Evolutionary conservation across 1,140 invertebrate species (phyloP).

Genomic region (Dendroctonus ponderosae): DNA sequence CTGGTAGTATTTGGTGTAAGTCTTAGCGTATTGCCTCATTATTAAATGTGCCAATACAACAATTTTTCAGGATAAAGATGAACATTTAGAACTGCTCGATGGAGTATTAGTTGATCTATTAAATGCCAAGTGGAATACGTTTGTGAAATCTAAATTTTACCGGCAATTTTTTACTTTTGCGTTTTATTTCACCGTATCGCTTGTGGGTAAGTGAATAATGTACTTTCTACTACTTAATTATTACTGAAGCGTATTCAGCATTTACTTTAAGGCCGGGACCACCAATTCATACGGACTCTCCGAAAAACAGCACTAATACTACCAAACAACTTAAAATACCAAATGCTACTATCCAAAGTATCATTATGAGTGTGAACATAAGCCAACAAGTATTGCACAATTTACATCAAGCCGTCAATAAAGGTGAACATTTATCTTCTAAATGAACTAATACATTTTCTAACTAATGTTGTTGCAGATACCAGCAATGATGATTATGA

Average conservation of each 20-base stretch:
- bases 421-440: conserved; percentile 4
- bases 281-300: conserved; percentile 33
- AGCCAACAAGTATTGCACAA: conserved; percentile 7
- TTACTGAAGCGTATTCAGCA: conserved; percentile 51
- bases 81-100: conserved; percentile 94
- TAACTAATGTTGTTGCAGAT: no score
- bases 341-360: no score
- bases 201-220: conserved; percentile 52
- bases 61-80: conserved; percentile 78
- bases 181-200: conserved; percentile 84
- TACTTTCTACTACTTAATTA: background rate
- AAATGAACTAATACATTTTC: background rate
- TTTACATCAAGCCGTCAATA: conserved; percentile 5
- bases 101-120: conserved; percentile 91
- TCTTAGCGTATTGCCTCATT: background rate
- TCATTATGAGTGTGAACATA: conserved; percentile 10
- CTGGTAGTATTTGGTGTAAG: conserved; percentile 96
- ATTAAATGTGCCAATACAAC: conserved; percentile 3
- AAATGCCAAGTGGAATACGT: conserved; percentile 97
- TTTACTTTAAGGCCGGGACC: conserved; percentile 85
- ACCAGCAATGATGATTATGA: conserved; percentile 49
- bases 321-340: conserved; percentile 14
- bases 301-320: conserved; percentile 31
- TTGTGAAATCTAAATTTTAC: conserved; percentile 93
- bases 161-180: conserved; percentile 87